A percentile compares a stretch with the other conserved stretches of the same genome.
Evolutionary conservation across 1,140 invertebrate species (phyloP).

Genomic region (Drosophila lacertosa): DNA sequence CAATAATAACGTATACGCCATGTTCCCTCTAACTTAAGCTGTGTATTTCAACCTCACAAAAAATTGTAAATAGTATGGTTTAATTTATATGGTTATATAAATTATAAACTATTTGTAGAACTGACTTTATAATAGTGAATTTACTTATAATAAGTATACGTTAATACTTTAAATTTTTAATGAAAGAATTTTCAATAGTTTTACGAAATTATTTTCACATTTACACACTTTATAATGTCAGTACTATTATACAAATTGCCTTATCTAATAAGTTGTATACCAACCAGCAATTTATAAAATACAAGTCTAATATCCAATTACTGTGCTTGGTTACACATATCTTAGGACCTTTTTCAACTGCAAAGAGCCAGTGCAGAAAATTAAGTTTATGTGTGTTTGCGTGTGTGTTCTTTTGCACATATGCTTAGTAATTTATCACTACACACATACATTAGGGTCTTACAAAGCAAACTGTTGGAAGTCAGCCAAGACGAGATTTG

Average conservation of each 20-base stretch:
- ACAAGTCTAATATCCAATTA: conserved; percentile 24
- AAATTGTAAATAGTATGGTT: conserved; percentile 8
- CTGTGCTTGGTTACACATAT: conserved; percentile 11
- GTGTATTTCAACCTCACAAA: conserved; percentile 4
- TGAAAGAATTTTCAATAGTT: too few species aligned
- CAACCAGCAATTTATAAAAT: conserved; percentile 2
- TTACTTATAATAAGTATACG: too few species aligned
- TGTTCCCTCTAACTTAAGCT: conserved; percentile 5
- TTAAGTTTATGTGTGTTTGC: neutral
- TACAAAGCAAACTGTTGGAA: conserved; percentile 40
- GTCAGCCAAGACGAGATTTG: conserved; percentile 18
- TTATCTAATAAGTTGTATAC: neutral
- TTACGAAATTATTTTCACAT: too few species aligned
- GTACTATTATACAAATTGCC: neutral
- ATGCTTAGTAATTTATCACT: conserved; percentile 22
- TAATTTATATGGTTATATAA: neutral
- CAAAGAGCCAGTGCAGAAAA: neutral
- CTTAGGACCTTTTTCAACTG: neutral
- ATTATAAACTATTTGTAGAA: too few species aligned
- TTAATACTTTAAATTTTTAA: too few species aligned
- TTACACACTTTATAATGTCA: too few species aligned
- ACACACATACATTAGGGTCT: conserved; percentile 7
- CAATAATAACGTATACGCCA: conserved; percentile 20
- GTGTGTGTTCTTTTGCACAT: conserved; percentile 8
- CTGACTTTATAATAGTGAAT: too few species aligned